Evolutionary conservation across 1,140 invertebrate genomes (phyloP), one percentile per base, ranked within the genome.

Genomic region (Cydia pomonella): DNA sequence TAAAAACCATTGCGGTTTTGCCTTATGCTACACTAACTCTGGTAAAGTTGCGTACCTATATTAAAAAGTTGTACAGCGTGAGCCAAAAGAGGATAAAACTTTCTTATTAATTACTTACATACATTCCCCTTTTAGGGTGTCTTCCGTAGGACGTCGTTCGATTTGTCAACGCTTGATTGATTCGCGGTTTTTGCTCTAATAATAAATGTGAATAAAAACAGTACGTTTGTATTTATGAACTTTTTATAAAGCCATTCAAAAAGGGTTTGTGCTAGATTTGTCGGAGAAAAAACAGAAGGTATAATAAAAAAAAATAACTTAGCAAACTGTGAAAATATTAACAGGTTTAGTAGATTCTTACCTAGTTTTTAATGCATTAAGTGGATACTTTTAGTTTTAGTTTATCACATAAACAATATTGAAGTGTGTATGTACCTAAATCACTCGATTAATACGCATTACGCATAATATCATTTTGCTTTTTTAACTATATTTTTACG

Each of bases 91-190:
- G 53, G 53, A 59, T 23, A 12, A 59, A 59, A 59, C 53, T 59
- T 23, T 21, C 50, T 53, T 59, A 59, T 59, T 59, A 59, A 59
- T 59, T 59, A 59, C 53, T 59, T 59, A 59, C 53, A 59, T 10
- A 7, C 53, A 23, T 59, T 23, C 23, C 0, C 53, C 53, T 23
- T 59, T 59, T 59, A 59, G 53, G 53, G 53, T 59, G 53, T n/a
- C 7, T 59, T 59, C 53, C 1, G 53, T 59, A 23, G 23, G 18
- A n/a, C 53, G 53, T 59, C 53, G 53, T n/a, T 10, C 53, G 21
- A 59, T 59, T 59, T 59, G 53, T 59, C 53, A 59, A 21, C 18
- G 21, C 18, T 59, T 59, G 53, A 59, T 59, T 59, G 53, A 59
- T 3, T 6, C 18, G 21, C 21, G 2, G 53, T 59, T 59, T 59